Evolutionary conservation across 2,113 vertebrate genomes (phyloP).

Genomic region (Lycaon pictus): DNA sequence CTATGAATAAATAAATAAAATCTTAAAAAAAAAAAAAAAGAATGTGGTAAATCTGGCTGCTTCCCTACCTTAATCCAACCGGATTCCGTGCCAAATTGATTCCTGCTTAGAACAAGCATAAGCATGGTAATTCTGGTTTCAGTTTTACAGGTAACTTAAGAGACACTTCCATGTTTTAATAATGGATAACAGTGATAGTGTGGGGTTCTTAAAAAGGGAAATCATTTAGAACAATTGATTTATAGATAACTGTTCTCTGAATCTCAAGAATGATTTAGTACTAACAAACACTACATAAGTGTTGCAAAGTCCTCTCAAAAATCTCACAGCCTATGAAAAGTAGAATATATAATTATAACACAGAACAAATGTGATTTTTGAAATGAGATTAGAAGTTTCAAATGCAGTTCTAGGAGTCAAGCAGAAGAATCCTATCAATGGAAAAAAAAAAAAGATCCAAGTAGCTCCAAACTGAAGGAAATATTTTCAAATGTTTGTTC

Average conservation of each 20-base stretch:
- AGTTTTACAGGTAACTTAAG: background rate
- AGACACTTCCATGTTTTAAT: background rate
- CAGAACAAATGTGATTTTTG: background rate
- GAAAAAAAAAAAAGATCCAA: conserved; percentile 45
- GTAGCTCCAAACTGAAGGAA: conserved; percentile 34
- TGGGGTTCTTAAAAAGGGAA: background rate
- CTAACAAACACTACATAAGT: background rate
- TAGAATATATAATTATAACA: background rate
- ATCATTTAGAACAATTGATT: background rate
- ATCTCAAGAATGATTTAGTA: background rate
- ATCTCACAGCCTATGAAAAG: background rate
- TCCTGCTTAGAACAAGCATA: background rate
- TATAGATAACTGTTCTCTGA: background rate
- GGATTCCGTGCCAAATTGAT: background rate
- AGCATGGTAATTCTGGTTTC: background rate
- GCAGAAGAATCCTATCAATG: background rate
- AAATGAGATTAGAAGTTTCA: conserved; percentile 10
- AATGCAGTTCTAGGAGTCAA: background rate
- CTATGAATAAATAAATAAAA: no score
- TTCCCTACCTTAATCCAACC: background rate
- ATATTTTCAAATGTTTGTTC: conserved; percentile 64
- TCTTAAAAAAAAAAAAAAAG: no score
- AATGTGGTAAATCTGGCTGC: background rate
- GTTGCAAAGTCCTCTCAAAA: background rate
- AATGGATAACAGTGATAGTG: background rate